Conservation (phyloP, 2,797 vertebrate genomes). For the Kryptopterus vitreolus region DNA sequence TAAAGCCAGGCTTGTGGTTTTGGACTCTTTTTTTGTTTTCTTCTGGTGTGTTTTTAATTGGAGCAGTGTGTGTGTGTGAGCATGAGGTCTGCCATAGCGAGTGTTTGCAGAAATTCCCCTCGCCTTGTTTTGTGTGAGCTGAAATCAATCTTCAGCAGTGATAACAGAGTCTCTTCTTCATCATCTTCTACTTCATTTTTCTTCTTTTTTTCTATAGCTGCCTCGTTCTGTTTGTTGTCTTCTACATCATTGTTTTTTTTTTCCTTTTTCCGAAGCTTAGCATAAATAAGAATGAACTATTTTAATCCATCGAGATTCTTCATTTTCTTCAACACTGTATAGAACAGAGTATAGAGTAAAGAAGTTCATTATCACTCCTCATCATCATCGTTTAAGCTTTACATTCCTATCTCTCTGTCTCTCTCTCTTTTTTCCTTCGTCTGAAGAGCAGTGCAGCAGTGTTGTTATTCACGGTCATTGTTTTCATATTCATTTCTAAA, state of each 20-base stretch:
- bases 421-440: background rate
- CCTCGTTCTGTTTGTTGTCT: background rate
- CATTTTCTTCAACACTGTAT: too few relatives aligned
- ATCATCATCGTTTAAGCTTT: background rate
- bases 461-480: background rate
- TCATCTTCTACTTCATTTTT: background rate
- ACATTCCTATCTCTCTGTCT: background rate
- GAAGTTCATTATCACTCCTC: background rate
- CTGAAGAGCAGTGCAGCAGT: background rate
- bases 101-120: conserved; percentile 51
- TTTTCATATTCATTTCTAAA: background rate
- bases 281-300: too few relatives aligned
- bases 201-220: background rate
- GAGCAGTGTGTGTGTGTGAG: conserved; percentile 47
- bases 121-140: conserved; percentile 47
- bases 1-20: conserved; percentile 39
- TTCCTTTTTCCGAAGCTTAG: background rate
- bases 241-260: background rate
- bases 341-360: too few relatives aligned
- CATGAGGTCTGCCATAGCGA: conserved; percentile 35
- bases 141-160: conserved; percentile 37
- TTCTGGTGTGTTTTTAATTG: conserved; percentile 45
- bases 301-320: too few relatives aligned
- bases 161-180: conserved; percentile 12
- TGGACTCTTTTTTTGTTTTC: conserved; percentile 20